Percentiles rank a stretch among this genome's conserved stretches.
phyloP scores from a whole-genome alignment of 2,797 vertebrate species.

The Phataginus tricuspis region DNA sequence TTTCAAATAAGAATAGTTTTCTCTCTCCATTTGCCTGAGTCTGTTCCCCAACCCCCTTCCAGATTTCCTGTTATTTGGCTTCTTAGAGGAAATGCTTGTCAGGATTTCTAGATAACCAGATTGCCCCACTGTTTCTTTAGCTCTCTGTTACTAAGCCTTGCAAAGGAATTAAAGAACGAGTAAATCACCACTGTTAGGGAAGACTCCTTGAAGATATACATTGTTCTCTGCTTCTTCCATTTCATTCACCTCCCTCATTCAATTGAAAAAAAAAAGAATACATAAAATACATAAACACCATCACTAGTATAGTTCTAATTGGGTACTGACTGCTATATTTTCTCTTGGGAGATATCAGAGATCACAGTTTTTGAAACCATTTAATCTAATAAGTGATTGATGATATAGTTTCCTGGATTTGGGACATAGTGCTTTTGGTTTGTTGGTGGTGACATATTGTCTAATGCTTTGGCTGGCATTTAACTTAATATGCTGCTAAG shows the following conservation, averaged over 20 bases:
- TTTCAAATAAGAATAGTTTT: constrained; percentile 73
- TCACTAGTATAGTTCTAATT: constrained; percentile 35
- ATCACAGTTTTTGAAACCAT: constrained; percentile 11
- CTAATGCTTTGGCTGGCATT: constrained; percentile 20
- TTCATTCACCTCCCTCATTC: background rate
- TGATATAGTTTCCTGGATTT: constrained; percentile 30
- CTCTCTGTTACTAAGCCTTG: background rate
- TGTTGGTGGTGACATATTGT: constrained; percentile 37
- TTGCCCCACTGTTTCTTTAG: constrained; percentile 19
- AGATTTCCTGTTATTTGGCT: constrained; percentile 72
- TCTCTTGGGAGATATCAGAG: constrained; percentile 16
- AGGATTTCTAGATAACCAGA: constrained; percentile 58
- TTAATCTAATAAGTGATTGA: constrained; percentile 50
- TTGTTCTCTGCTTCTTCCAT: constrained; percentile 6
- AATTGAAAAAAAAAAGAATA: constrained; percentile 1
- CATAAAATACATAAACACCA: background rate
- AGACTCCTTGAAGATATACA: constrained; percentile 33
- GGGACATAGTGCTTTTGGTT: constrained; percentile 18
- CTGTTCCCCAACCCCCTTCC: constrained; percentile 45
- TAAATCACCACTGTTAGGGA: constrained; percentile 22
- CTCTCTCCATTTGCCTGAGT: constrained; percentile 60
- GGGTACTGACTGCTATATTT: constrained; percentile 7
- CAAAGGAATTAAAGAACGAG: constrained; percentile 40
- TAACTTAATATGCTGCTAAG: constrained; percentile 58
- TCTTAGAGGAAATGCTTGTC: constrained; percentile 50